These are phyloP conservation scores for Diplogasteroides magnus DNA, from an alignment of 1,140 invertebrate genomes.

Conservation along the genomic window DNA sequence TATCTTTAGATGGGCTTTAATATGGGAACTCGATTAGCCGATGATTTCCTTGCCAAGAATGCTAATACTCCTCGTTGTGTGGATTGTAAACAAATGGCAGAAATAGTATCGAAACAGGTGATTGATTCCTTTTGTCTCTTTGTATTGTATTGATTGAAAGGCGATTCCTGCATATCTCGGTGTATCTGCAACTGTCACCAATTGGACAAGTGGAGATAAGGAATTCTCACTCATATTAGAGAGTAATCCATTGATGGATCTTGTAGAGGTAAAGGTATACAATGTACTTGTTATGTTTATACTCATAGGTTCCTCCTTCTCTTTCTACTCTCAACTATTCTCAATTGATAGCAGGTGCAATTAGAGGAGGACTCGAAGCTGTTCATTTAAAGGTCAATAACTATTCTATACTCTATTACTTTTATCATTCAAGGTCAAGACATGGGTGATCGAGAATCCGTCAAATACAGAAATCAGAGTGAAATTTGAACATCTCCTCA, in stretches of 20 bases:
- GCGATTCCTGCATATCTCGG: slow-evolving; percentile 5
- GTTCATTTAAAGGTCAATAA: slow-evolving; percentile 59
- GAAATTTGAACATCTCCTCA: slow-evolving; percentile 87
- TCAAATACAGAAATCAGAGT: slow-evolving; percentile 91
- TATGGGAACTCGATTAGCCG: slow-evolving; percentile 91
- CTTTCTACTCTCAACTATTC: slow-evolving; percentile 58
- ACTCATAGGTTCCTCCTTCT: slow-evolving; percentile 66
- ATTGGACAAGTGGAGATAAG: slow-evolving; percentile 86
- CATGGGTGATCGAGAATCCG: slow-evolving; percentile 76
- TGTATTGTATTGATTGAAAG: no score
- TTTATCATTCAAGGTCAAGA: slow-evolving; percentile 69
- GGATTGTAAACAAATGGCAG: slow-evolving; percentile 91
- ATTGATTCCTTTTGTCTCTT: slow-evolving; percentile 67
- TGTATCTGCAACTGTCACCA: slow-evolving; percentile 54
- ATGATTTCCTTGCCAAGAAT: slow-evolving; percentile 88
- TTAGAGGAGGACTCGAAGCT: slow-evolving; percentile 94
- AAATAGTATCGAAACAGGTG: slow-evolving; percentile 75
- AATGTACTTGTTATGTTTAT: not conserved
- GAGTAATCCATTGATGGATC: slow-evolving; percentile 77
- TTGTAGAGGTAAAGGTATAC: slow-evolving; percentile 4
- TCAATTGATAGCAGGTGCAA: slow-evolving; percentile 84
- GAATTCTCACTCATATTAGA: slow-evolving; percentile 95
- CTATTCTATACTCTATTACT: slow-evolving; percentile 57
- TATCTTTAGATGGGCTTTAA: slow-evolving; percentile 69
- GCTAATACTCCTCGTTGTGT: slow-evolving; percentile 78